Conservation (phyloP, 2,113 vertebrate species). For the Actinemys pallida region DNA sequence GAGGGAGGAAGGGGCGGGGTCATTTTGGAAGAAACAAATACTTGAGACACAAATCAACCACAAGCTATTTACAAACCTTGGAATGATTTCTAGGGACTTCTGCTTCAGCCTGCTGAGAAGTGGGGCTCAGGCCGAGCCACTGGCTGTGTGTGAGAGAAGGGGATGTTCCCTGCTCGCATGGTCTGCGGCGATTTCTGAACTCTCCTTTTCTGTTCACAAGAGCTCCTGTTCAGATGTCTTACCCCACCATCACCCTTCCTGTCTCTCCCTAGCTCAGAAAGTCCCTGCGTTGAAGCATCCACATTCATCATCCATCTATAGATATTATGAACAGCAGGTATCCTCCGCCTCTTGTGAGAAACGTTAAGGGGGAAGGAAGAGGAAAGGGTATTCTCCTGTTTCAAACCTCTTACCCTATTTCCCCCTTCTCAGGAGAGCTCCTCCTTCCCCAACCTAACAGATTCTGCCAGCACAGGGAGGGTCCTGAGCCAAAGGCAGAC, state of each 20-base stretch:
- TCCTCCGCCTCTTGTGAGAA: neutral
- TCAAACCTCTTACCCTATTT: neutral
- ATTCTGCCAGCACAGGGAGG: neutral
- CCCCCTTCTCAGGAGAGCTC: neutral
- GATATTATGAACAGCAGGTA: neutral
- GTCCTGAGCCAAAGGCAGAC: neutral
- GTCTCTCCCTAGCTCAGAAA: neutral
- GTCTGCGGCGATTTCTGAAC: neutral
- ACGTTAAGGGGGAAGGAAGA: neutral
- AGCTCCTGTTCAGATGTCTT: neutral
- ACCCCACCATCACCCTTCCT: neutral
- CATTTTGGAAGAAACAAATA: neutral
- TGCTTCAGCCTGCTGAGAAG: neutral
- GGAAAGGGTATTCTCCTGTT: neutral
- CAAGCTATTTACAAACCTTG: neutral
- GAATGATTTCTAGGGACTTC: neutral
- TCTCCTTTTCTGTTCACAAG: neutral
- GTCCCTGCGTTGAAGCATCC: neutral
- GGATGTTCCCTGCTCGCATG: neutral
- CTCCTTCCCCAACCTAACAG: neutral
- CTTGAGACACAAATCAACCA: neutral
- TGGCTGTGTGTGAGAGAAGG: neutral
- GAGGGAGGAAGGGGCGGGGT: fast-evolving
- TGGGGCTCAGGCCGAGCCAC: too few relatives aligned
- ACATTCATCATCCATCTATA: neutral